A percentile compares a stretch with the other conserved stretches of the same genome.
phyloP scores from a whole-genome alignment of 2,113 vertebrate species.

The Otus sunia region DNA sequence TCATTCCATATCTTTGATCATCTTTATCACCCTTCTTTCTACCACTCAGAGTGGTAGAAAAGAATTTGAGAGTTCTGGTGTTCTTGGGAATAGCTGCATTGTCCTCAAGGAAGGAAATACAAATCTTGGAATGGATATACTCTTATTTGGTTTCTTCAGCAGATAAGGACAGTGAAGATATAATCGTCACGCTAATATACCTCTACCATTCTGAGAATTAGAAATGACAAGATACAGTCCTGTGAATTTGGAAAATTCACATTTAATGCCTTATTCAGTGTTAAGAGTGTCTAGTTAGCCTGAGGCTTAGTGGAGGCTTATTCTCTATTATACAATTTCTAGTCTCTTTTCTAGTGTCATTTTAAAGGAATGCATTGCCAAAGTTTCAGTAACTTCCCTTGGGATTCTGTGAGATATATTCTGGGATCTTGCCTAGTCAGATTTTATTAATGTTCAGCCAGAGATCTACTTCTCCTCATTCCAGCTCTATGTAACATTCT shows the following conservation, averaged over 20 bases:
- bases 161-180: not conserved
- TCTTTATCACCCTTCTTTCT: not conserved
- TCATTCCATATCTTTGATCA: not conserved
- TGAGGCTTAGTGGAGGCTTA: not conserved
- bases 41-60: not conserved
- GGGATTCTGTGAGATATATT: not conserved
- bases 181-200: not conserved
- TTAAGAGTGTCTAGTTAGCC: not conserved
- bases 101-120: not conserved
- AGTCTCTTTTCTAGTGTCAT: not conserved
- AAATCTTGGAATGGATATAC: not conserved
- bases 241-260: not conserved
- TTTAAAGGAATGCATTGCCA: not conserved
- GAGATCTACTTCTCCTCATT: not conserved
- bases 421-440: not conserved
- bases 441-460: not conserved
- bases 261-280: not conserved
- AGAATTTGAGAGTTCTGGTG: not conserved
- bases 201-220: not conserved
- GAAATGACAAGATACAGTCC: not conserved
- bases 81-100: not conserved
- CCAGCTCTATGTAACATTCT: not conserved
- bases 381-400: not conserved
- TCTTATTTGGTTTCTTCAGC: not conserved
- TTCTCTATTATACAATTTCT: not conserved